Percentiles rank a stretch among this genome's conserved stretches.
Evolutionary conservation across 2,888 invertebrate species (phyloP).

Genomic region (Plutella xylostella): DNA sequence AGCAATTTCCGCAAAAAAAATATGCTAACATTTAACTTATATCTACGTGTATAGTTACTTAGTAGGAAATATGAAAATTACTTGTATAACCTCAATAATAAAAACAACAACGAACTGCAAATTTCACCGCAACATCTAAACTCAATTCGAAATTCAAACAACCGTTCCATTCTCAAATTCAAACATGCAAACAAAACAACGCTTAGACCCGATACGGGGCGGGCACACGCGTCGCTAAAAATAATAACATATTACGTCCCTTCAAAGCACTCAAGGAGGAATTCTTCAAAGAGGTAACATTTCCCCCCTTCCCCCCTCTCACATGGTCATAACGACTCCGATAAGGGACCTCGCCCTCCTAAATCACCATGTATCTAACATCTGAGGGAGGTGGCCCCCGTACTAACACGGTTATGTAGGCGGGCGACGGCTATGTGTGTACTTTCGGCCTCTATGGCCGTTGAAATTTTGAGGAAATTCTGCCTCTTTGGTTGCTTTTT

Average conservation of each 20-base stretch:
- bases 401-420: not conserved
- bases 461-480: not conserved
- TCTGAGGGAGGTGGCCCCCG: slow-evolving; percentile 4
- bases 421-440: not conserved
- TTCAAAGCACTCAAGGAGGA: slow-evolving; percentile 41
- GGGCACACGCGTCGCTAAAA: slow-evolving; percentile 28
- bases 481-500: not conserved
- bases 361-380: slow-evolving; percentile 60
- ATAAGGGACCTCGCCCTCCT: slow-evolving; percentile 65
- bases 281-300: slow-evolving; percentile 33
- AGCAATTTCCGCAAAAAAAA: too few species aligned
- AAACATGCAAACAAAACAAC: not conserved
- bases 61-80: too few species aligned
- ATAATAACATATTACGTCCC: slow-evolving; percentile 65
- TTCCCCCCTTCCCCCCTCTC: slow-evolving; percentile 37
- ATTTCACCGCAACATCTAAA: too few species aligned
- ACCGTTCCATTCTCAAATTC: not conserved
- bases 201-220: not conserved
- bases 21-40: too few species aligned
- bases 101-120: too few species aligned
- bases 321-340: slow-evolving; percentile 69
- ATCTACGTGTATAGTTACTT: too few species aligned
- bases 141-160: too few species aligned
- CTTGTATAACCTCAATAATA: too few species aligned
- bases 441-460: not conserved